These are phyloP conservation scores for Nomada fabriciana DNA, from an alignment of 2,888 invertebrate species.

Conservation along the genomic window DNA sequence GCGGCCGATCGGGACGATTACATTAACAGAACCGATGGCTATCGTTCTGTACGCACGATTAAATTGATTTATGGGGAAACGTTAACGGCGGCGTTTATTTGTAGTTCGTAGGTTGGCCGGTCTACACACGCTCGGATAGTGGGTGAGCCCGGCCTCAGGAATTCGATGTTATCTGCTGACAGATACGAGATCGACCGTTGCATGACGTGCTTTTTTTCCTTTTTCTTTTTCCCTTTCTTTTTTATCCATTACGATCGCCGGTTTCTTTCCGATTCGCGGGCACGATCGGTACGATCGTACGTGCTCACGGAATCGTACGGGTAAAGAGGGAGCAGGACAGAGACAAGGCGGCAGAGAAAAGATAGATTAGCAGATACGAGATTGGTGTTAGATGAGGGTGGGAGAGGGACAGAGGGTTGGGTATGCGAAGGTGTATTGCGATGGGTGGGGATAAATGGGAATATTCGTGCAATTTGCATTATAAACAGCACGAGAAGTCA, in stretches of 20 bases:
- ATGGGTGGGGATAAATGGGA: neutral
- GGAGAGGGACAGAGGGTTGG: neutral
- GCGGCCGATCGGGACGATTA: slow-evolving; percentile 70
- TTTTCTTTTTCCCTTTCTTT: too few relatives aligned
- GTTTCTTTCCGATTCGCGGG: slow-evolving; percentile 48
- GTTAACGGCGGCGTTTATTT: slow-evolving; percentile 73
- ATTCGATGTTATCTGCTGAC: slow-evolving; percentile 75
- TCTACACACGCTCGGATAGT: slow-evolving; percentile 50
- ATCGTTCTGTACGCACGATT: slow-evolving; percentile 76
- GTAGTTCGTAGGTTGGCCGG: slow-evolving; percentile 56
- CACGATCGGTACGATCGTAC: slow-evolving; percentile 53
- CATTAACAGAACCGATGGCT: slow-evolving; percentile 69
- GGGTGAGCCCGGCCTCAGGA: slow-evolving; percentile 71
- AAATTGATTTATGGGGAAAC: slow-evolving; percentile 78
- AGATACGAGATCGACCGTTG: slow-evolving; percentile 75
- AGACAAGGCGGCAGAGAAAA: slow-evolving; percentile 3
- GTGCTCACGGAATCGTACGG: slow-evolving; percentile 40
- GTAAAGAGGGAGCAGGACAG: slow-evolving; percentile 1
- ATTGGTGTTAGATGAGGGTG: neutral
- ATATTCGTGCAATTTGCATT: slow-evolving; percentile 73
- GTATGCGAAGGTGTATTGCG: neutral
- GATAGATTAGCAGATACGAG: slow-evolving; percentile 2
- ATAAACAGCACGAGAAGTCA: slow-evolving; percentile 65
- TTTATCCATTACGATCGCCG: slow-evolving; percentile 29
- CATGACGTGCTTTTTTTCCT: slow-evolving; percentile 63